Conservation (phyloP, 2,797 vertebrate species). For the Ispidina picta region DNA sequence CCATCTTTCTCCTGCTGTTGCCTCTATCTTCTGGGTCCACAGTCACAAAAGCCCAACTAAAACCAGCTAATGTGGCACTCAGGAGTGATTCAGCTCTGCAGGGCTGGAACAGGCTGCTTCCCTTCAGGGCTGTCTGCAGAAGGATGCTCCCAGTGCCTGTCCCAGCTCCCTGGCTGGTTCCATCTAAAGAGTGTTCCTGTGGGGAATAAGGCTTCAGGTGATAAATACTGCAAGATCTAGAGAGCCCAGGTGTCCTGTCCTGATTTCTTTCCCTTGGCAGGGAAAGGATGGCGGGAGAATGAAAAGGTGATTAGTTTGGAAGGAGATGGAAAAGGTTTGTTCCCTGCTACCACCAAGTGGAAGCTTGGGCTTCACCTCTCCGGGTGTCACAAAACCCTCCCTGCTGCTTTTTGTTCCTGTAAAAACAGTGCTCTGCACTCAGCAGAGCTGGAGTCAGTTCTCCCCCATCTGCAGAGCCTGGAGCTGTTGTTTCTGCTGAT, state of each 20-base stretch:
- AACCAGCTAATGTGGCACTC: background rate
- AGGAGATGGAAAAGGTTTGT: background rate
- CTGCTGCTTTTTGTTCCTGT: background rate
- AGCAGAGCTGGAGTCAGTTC: background rate
- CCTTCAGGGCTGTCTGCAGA: background rate
- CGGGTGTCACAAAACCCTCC: background rate
- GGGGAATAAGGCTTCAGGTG: background rate
- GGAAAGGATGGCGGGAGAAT: conserved; percentile 18
- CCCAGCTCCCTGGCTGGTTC: background rate
- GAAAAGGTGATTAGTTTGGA: conserved; percentile 40
- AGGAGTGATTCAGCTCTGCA: background rate
- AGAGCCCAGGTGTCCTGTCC: conserved; percentile 28
- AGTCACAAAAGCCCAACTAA: background rate
- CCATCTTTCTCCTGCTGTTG: background rate
- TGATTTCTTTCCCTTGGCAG: conserved; percentile 9
- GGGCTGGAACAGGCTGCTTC: background rate
- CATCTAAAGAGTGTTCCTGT: background rate
- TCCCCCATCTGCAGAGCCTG: background rate
- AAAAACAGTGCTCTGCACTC: background rate
- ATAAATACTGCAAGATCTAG: conserved; percentile 27
- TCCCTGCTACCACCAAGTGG: background rate
- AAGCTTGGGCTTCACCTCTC: background rate
- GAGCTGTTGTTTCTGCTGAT: conserved; percentile 2
- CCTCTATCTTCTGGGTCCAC: background rate
- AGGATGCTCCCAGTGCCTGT: background rate